Conservation (phyloP, 2,888 invertebrate genomes). For the Amphipyra tragopoginis region DNA sequence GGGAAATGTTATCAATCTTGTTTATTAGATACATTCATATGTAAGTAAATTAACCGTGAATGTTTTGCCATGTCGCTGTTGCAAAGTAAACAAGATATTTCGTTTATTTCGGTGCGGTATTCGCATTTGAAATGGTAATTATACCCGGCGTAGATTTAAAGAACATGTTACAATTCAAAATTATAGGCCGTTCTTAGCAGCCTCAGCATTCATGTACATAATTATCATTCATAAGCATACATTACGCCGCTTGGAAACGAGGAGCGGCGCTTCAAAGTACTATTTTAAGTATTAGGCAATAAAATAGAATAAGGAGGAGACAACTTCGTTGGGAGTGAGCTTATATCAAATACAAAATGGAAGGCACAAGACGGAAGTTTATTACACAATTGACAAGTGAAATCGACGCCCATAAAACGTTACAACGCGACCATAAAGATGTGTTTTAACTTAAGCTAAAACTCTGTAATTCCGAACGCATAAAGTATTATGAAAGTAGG, state of each 20-base stretch:
- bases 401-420: conserved; percentile 72
- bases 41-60: conserved; percentile 27
- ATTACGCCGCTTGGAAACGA: conserved; percentile 51
- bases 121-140: conserved; percentile 49
- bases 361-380: conserved; percentile 68
- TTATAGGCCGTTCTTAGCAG: conserved; percentile 30
- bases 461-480: conserved; percentile 31
- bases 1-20: conserved; percentile 49
- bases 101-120: conserved; percentile 15
- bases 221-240: conserved; percentile 55
- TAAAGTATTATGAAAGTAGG: conserved; percentile 22
- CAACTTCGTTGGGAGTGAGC: conserved; percentile 68
- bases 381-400: conserved; percentile 77
- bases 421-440: conserved; percentile 55
- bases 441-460: conserved; percentile 48
- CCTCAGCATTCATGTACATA: conserved; percentile 37
- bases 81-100: conserved; percentile 45
- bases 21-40: conserved; percentile 49
- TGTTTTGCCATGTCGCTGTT: conserved; percentile 28
- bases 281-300: conserved; percentile 64
- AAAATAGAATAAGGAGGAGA: conserved; percentile 70
- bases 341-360: conserved; percentile 71
- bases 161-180: conserved; percentile 46
- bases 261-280: conserved; percentile 46
- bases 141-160: conserved; percentile 31